These are phyloP conservation scores for Spheniscus mendiculus DNA, from an alignment of 2,113 vertebrate genomes.

Conservation along the genomic window DNA sequence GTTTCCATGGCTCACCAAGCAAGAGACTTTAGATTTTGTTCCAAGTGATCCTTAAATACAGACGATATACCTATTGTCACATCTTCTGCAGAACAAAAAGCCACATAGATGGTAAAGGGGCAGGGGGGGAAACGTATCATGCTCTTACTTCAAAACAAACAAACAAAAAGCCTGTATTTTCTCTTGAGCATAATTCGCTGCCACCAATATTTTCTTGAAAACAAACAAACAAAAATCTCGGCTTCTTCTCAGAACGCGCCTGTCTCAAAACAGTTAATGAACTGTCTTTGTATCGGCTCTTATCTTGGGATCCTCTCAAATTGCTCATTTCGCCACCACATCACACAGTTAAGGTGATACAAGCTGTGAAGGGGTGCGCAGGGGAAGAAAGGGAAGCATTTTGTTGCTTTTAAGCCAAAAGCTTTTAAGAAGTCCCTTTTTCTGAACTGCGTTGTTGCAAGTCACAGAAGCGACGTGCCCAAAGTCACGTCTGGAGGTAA, in stretches of 20 bases:
- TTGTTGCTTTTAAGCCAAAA: background rate
- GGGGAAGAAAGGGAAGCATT: accelerated
- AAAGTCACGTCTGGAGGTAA: background rate
- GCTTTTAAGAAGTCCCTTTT: background rate
- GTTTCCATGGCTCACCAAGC: background rate
- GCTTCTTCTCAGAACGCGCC: accelerated
- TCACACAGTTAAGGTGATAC: background rate
- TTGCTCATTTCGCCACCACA: background rate
- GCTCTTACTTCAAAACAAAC: background rate
- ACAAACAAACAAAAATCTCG: background rate
- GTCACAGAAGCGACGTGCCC: too few relatives aligned
- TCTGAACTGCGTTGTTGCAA: background rate
- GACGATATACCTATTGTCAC: accelerated
- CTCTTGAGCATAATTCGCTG: background rate
- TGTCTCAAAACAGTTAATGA: background rate
- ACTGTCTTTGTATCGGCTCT: background rate
- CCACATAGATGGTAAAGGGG: too few relatives aligned
- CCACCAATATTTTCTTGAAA: background rate
- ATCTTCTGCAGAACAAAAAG: background rate
- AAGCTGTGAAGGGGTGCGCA: accelerated
- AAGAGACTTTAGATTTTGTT: background rate
- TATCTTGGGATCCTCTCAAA: background rate
- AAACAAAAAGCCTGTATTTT: background rate
- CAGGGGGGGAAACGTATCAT: background rate
- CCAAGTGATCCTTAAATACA: background rate